Percentiles rank a stretch among this genome's conserved stretches.
Evolutionary conservation across 1,140 invertebrate genomes (phyloP).

Genomic region (Adelges cooleyi): DNA sequence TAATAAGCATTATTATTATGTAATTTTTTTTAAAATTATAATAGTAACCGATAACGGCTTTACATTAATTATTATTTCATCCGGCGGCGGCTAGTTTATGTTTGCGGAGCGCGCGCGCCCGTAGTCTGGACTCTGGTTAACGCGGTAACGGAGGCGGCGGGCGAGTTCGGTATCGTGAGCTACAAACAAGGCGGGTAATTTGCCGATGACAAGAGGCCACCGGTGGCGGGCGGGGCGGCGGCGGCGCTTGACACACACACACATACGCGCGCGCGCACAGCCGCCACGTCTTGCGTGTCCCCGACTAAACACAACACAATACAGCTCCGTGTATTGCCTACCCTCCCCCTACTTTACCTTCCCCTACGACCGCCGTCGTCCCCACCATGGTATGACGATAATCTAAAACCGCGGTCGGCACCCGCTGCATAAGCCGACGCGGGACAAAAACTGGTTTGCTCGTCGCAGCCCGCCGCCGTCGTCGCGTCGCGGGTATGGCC

Average conservation of each 20-base stretch:
- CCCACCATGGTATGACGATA: too few relatives aligned
- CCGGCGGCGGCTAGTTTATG: background rate
- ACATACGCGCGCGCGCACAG: background rate
- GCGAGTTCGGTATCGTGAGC: constrained; percentile 17
- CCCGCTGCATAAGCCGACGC: background rate
- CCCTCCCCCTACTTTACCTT: too few relatives aligned
- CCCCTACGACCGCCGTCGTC: background rate
- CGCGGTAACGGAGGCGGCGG: constrained; percentile 1
- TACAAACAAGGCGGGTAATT: constrained; percentile 28
- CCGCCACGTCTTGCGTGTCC: background rate
- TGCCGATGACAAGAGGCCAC: constrained; percentile 27
- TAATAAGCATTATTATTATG: background rate
- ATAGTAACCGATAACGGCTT: background rate
- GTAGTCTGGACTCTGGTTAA: constrained; percentile 8
- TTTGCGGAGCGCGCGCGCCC: background rate
- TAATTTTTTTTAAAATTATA: too few relatives aligned
- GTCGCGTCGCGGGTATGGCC: background rate
- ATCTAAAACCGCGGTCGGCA: too few relatives aligned
- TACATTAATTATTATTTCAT: constrained; percentile 7
- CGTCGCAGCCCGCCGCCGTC: background rate
- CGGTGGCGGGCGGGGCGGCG: constrained; percentile 18
- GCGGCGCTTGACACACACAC: constrained; percentile 23
- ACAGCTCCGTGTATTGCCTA: too few relatives aligned
- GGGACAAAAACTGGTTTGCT: constrained; percentile 17
- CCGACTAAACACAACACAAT: too few relatives aligned